phyloP scores from a whole-genome alignment of 2,888 invertebrate genomes.

The Apeira syringaria region DNA sequence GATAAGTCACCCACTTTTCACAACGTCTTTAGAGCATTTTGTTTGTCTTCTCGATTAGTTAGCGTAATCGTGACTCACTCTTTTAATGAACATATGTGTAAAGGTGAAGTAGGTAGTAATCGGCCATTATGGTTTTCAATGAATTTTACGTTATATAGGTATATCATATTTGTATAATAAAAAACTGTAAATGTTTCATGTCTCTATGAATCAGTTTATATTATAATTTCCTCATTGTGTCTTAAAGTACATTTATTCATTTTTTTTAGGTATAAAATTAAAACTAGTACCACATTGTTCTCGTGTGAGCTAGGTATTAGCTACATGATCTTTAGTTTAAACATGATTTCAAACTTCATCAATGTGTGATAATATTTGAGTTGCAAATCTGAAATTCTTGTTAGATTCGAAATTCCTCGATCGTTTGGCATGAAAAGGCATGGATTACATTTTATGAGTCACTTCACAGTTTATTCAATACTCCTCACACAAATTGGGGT shows the following conservation, averaged over 20 bases:
- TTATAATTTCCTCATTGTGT: neutral
- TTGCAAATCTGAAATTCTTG: too few species aligned
- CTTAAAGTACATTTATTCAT: too few species aligned
- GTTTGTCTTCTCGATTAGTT: constrained; percentile 51
- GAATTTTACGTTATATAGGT: constrained; percentile 56
- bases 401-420: too few species aligned
- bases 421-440: too few species aligned
- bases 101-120: constrained; percentile 39
- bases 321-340: too few species aligned
- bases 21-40: constrained; percentile 38
- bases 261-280: too few species aligned
- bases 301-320: too few species aligned
- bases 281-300: too few species aligned
- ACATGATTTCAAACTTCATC: too few species aligned
- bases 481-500: constrained; percentile 31
- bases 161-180: constrained; percentile 20
- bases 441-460: neutral
- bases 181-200: constrained; percentile 4
- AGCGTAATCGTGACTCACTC: constrained; percentile 57
- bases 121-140: constrained; percentile 60
- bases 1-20: constrained; percentile 48
- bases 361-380: too few species aligned
- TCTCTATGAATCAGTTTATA: constrained; percentile 10
- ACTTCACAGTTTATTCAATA: neutral
- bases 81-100: constrained; percentile 42